Evolutionary conservation across 1,140 invertebrate species (phyloP).

Genomic region (Periplaneta americana): DNA sequence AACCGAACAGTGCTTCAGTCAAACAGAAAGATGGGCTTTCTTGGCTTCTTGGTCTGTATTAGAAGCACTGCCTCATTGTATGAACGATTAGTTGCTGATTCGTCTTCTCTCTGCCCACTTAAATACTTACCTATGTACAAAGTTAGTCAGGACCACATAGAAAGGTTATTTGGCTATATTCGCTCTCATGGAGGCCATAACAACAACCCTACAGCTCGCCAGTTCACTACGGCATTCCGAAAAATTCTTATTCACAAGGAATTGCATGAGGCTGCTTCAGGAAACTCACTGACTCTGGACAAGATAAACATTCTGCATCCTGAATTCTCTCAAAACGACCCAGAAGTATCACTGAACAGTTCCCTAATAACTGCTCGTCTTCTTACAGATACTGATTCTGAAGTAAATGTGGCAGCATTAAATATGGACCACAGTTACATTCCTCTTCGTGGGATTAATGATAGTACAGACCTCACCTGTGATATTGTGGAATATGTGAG

Average conservation of each 20-base stretch:
- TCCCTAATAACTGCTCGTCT: too few relatives aligned
- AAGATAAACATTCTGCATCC: too few relatives aligned
- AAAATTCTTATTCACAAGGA: not conserved
- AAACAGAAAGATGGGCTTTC: not conserved
- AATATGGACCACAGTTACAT: too few relatives aligned
- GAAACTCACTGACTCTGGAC: too few relatives aligned
- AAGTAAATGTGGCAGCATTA: too few relatives aligned
- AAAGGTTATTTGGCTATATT: slow-evolving; percentile 32
- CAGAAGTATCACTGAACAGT: too few relatives aligned
- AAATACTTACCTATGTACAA: slow-evolving; percentile 32
- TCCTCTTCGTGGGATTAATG: too few relatives aligned
- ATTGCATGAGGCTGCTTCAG: not conserved
- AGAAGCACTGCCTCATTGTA: not conserved
- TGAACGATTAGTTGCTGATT: not conserved
- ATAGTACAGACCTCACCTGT: too few relatives aligned
- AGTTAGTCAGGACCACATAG: slow-evolving; percentile 35
- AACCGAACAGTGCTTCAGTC: not conserved
- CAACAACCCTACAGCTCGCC: slow-evolving; percentile 32
- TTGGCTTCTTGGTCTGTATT: not conserved
- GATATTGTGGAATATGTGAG: too few relatives aligned
- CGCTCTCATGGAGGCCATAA: slow-evolving; percentile 31
- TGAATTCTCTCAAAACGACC: too few relatives aligned
- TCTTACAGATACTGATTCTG: too few relatives aligned
- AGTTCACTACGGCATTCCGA: slow-evolving; percentile 23
- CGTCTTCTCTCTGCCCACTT: not conserved